phyloP scores from a whole-genome alignment of 2,113 vertebrate genomes.

The Sceloporus tristichus region DNA sequence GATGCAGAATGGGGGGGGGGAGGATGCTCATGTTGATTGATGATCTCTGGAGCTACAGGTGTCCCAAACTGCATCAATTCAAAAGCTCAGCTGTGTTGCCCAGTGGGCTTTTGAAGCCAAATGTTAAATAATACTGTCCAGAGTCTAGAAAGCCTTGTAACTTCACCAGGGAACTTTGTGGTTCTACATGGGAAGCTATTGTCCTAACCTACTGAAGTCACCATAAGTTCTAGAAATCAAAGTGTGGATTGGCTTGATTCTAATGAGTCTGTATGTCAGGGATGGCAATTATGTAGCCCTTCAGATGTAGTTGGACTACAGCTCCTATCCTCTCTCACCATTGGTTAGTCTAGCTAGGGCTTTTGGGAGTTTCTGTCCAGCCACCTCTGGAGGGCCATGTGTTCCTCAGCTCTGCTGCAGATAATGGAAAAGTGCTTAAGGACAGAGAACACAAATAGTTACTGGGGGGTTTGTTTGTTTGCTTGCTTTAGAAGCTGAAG shows the following conservation, averaged over 20 bases:
- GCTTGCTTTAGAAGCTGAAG: neutral
- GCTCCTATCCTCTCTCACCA: neutral
- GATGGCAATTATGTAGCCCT: neutral
- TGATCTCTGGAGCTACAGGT: neutral
- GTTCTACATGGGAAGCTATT: neutral
- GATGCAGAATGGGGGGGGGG: neutral
- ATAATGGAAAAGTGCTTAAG: neutral
- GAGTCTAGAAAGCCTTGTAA: neutral
- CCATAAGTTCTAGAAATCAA: neutral
- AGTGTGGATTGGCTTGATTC: neutral
- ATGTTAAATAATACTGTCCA: neutral
- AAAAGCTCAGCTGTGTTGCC: conserved; percentile 4
- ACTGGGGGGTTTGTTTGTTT: neutral
- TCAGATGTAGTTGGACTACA: too few relatives aligned
- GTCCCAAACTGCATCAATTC: neutral
- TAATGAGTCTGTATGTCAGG: neutral
- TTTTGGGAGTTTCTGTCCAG: neutral
- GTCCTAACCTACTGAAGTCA: neutral
- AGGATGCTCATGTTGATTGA: conserved; percentile 2
- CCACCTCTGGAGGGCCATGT: neutral
- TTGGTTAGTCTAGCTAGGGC: neutral
- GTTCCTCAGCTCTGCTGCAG: neutral
- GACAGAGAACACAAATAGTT: neutral
- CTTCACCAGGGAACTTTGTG: too few relatives aligned
- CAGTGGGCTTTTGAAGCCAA: neutral